Evolutionary conservation across 2,113 vertebrate species (phyloP).

Genomic region (Vombatus ursinus): DNA sequence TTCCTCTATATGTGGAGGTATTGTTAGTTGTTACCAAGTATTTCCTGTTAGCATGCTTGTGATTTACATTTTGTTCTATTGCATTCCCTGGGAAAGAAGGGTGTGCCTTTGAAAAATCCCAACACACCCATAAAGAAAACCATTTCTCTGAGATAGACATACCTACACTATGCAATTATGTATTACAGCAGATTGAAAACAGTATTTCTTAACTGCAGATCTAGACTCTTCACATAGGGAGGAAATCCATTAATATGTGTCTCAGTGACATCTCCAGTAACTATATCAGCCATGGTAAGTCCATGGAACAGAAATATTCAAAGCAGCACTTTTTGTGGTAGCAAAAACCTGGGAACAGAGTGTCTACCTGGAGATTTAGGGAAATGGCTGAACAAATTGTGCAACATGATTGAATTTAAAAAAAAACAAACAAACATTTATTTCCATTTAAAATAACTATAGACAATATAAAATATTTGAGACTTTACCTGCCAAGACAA

Average conservation of each 20-base stretch:
- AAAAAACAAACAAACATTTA: not conserved
- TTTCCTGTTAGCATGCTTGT: not conserved
- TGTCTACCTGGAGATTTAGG: not conserved
- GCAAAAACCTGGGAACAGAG: not conserved
- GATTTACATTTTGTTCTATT: not conserved
- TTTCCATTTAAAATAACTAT: not conserved
- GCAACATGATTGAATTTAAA: not conserved
- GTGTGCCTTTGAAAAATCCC: not conserved
- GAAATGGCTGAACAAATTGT: not conserved
- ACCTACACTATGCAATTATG: not conserved
- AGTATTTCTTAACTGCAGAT: not conserved
- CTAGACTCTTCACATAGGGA: not conserved
- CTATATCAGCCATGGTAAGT: not conserved
- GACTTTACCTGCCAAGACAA: too few species aligned
- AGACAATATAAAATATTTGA: not conserved
- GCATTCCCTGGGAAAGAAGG: not conserved
- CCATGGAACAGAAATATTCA: not conserved
- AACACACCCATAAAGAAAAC: not conserved
- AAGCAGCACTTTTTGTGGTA: not conserved
- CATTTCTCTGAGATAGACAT: not conserved
- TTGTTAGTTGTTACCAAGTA: not conserved
- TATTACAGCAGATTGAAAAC: not conserved
- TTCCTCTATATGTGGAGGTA: not conserved
- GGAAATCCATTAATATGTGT: not conserved
- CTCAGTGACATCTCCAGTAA: not conserved